These are phyloP conservation scores for Aurelia sp. DNA, from an alignment of 30 jellyfish, hydroid and myxozoan species.

Conservation along the genomic window DNA sequence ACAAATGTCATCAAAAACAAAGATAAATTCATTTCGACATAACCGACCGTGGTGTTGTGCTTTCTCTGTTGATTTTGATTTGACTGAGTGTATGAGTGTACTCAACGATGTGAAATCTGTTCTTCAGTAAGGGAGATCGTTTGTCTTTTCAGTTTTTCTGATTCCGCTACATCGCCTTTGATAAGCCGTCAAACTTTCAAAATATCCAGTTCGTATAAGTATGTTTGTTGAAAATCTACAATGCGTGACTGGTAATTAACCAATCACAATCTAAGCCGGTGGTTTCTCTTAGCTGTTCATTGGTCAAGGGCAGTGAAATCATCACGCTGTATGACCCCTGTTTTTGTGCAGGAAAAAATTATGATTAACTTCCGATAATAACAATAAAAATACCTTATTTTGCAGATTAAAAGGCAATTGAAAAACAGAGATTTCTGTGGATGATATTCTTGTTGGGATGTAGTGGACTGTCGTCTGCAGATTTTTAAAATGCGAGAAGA, in stretches of 20 bases:
- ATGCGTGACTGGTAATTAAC: slow-evolving; percentile 22
- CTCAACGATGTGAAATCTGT: background rate
- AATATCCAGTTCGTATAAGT: background rate
- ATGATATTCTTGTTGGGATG: too few relatives aligned
- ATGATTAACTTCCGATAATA: background rate
- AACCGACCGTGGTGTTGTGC: background rate
- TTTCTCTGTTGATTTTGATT: background rate
- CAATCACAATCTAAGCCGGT: slow-evolving; percentile 29
- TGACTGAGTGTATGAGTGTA: background rate
- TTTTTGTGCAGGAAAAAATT: background rate
- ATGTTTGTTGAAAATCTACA: background rate
- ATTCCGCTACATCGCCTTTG: too few relatives aligned
- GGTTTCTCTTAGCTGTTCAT: slow-evolving; percentile 29
- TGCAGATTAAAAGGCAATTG: background rate
- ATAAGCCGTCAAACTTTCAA: too few relatives aligned
- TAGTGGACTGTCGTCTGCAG: too few relatives aligned
- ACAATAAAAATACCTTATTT: background rate
- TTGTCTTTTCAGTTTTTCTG: too few relatives aligned
- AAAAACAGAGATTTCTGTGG: too few relatives aligned
- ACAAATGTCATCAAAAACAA: too few relatives aligned
- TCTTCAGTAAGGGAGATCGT: too few relatives aligned
- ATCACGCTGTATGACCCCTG: slow-evolving; percentile 36
- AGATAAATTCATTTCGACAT: too few relatives aligned
- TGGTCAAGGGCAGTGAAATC: slow-evolving; percentile 76
- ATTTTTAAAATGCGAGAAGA: too few relatives aligned